These are phyloP conservation scores for Lepus timidus DNA, from an alignment of 2,113 vertebrate species.

Conservation along the genomic window DNA sequence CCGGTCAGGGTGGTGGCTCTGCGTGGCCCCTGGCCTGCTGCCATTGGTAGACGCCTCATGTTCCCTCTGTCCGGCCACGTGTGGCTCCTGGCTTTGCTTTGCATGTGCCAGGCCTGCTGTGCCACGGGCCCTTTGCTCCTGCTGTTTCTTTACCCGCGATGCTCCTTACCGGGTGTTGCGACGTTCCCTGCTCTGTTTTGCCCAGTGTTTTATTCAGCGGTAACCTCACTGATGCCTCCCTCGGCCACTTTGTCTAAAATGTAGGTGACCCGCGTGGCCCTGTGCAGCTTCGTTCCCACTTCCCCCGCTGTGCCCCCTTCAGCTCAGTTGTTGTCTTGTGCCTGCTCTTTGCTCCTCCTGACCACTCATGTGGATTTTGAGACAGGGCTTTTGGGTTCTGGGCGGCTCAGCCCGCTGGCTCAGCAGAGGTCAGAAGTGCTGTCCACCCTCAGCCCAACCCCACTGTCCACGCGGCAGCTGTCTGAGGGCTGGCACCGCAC, in stretches of 20 bases:
- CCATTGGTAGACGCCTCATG: no score
- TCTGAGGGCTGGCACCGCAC: no score
- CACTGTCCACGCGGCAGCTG: no score
- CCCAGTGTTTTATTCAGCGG: background rate
- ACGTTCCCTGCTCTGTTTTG: fast-evolving
- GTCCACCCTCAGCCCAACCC: no score
- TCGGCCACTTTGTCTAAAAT: background rate
- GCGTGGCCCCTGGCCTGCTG: fast-evolving
- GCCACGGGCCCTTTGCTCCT: background rate
- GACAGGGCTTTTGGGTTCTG: no score
- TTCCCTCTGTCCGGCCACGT: background rate
- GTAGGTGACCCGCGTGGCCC: background rate
- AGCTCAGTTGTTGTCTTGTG: no score
- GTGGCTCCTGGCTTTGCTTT: no score
- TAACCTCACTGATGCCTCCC: background rate
- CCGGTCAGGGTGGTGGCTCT: no score
- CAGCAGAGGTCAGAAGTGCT: no score
- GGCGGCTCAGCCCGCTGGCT: no score
- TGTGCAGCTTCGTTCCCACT: background rate
- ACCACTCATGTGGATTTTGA: background rate
- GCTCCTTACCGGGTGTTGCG: no score
- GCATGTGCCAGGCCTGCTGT: fast-evolving
- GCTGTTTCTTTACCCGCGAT: fast-evolving
- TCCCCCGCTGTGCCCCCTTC: background rate
- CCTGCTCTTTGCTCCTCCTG: background rate